Conservation (phyloP, 2,888 invertebrate species). For the Zygothrica quintamaculata region DNA sequence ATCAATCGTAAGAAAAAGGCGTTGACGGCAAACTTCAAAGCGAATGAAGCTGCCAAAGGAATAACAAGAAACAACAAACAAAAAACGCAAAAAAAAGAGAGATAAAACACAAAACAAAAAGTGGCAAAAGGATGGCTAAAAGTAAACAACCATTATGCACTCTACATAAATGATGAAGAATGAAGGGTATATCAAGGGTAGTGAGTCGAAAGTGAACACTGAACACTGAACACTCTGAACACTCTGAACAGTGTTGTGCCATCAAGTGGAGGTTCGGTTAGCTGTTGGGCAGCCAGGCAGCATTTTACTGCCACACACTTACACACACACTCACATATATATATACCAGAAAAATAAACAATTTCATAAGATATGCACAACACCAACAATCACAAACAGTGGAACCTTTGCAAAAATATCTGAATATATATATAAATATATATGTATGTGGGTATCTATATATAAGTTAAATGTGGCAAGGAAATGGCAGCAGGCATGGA, state of each 20-base stretch:
- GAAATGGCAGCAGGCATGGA: constrained; percentile 12
- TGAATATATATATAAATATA: constrained; percentile 60
- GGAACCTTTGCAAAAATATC: constrained; percentile 65
- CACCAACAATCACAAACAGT: constrained; percentile 32
- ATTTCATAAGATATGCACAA: constrained; percentile 76
- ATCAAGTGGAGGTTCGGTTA: constrained; percentile 52
- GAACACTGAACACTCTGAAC: background rate
- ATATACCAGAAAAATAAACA: constrained; percentile 69
- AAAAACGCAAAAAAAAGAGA: constrained; percentile 38
- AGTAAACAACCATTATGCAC: constrained; percentile 79
- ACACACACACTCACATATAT: constrained; percentile 32
- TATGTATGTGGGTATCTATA: too few relatives aligned
- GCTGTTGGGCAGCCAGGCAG: constrained; percentile 69
- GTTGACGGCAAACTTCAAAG: constrained; percentile 66
- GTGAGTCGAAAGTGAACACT: constrained; percentile 10
- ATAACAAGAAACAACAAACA: constrained; percentile 20
- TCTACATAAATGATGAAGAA: constrained; percentile 62
- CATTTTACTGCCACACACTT: constrained; percentile 62
- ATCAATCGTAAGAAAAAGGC: constrained; percentile 40
- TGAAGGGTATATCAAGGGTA: constrained; percentile 6
- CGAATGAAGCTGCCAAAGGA: constrained; percentile 60
- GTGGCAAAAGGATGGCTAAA: constrained; percentile 56
- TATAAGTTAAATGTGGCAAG: constrained; percentile 44
- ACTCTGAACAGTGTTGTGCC: constrained; percentile 18
- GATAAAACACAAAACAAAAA: constrained; percentile 42